Base-by-base conservation (phyloP, 2,888 invertebrate genomes). In the Drosophila kuntzei region DNA sequence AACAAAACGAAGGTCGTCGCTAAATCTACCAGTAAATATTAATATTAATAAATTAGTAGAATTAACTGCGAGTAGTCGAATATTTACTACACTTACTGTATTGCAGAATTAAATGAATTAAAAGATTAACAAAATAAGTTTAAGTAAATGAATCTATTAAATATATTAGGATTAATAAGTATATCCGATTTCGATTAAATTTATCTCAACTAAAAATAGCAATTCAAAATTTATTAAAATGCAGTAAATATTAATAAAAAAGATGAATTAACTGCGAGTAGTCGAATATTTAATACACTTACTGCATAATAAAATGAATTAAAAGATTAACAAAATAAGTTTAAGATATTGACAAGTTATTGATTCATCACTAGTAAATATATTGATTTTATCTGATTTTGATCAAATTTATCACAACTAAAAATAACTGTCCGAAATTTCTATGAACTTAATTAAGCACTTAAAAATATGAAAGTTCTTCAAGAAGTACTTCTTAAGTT, bases 191-290 rank as follows among this genome's bases (percentile, higher is more conserved):
- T n/a, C n/a, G n/a, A n/a, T n/a, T n/a, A n/a, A n/a, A n/a, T 25
- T 25, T 25, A 25, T 25, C 25, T 4, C 1, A 25, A 25, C 6
- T 25, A 25, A 6, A 25, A 25, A 25, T 25, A 6, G 7, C 25
- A 6, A 3, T n/a, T n/a, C n/a, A n/a, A n/a, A n/a, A n/a, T n/a
- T n/a, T n/a, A n/a, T n/a, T n/a, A n/a, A n/a, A n/a, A n/a, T n/a
- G n/a, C n/a, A n/a, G n/a, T n/a, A n/a, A 62, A 29, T 47, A 34
- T 50, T 41, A 44, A 47, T 29, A 43, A 47, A 22, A 47, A 18
- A 11, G n/a, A 2, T 14, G 11, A 12, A 3, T 27, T 11, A 6
- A 34, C 36, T n/a, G 3, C 7, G 32, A 16, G n/a, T 9, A 46
- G 16, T 5, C 25, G 25, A 29, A 22, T 29, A 39, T 22, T 12